phyloP scores from a whole-genome alignment of 1,140 invertebrate genomes.

The Magallana gigas region DNA sequence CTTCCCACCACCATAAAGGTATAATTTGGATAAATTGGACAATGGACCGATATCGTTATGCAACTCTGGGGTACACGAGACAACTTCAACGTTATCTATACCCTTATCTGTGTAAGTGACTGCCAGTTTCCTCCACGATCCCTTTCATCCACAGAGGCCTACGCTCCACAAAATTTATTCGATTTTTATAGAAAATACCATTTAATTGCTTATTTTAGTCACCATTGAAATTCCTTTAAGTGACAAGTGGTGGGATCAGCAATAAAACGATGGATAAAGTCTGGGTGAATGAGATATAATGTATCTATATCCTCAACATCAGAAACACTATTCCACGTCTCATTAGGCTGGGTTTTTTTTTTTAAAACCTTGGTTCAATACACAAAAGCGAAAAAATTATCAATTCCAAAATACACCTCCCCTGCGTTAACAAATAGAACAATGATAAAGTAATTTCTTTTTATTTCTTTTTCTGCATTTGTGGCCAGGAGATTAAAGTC shows the following conservation, averaged over 20 bases:
- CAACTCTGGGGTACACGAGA: constrained; percentile 15
- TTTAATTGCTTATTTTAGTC: background rate
- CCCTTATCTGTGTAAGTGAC: background rate
- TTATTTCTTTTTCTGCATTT: constrained; percentile 2
- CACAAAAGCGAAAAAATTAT: background rate
- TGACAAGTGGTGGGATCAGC: background rate
- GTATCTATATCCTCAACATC: no score
- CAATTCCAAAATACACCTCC: background rate
- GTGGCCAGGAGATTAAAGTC: background rate
- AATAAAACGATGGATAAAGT: no score
- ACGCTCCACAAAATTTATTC: background rate
- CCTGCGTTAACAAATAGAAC: constrained; percentile 13
- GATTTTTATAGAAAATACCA: constrained; percentile 6
- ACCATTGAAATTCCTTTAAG: constrained; percentile 25
- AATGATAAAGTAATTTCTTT: constrained; percentile 28
- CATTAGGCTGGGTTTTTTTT: no score
- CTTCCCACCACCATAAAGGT: constrained; percentile 10
- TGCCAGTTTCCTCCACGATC: background rate
- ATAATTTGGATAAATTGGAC: constrained; percentile 26
- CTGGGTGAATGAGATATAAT: no score
- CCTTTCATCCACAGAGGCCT: background rate
- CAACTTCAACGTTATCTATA: constrained; percentile 18
- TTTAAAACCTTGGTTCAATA: background rate
- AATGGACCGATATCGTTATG: constrained; percentile 22
- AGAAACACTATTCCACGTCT: no score